Percentiles rank a stretch among this genome's conserved stretches.
phyloP scores from a whole-genome alignment of 1,140 invertebrate species.

The Hylaeus anthracinus region DNA sequence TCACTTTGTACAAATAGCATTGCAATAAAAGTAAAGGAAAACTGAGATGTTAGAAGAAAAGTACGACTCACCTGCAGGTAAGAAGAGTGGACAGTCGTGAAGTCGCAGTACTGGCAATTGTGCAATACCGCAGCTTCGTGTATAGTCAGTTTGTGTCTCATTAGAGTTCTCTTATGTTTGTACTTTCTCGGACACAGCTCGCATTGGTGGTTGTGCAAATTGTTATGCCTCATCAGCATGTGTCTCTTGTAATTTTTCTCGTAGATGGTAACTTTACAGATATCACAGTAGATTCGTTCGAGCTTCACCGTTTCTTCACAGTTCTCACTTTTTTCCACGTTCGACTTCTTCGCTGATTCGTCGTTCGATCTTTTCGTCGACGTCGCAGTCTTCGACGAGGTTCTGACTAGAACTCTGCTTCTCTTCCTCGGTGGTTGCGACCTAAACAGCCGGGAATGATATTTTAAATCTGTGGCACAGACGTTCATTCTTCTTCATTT shows the following conservation, averaged over 20 bases:
- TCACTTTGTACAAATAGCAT: too few relatives aligned
- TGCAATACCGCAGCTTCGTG: conserved; percentile 1
- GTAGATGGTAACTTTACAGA: conserved; percentile 2
- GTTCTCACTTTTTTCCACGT: background rate
- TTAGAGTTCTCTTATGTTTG: conserved; percentile 14
- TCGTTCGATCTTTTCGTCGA: background rate
- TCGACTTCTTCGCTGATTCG: background rate
- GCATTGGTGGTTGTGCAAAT: background rate
- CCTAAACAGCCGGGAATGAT: conserved; percentile 29
- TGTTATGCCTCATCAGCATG: conserved; percentile 3
- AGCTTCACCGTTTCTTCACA: background rate
- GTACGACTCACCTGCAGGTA: conserved; percentile 53
- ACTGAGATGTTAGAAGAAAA: background rate
- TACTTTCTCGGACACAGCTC: conserved; percentile 11
- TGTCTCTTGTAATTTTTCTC: conserved; percentile 9
- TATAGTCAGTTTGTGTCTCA: background rate
- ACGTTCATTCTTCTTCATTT: background rate
- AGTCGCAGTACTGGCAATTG: conserved; percentile 27
- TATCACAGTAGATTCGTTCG: background rate
- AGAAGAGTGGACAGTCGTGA: conserved; percentile 17
- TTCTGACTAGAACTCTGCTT: background rate
- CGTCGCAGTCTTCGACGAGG: background rate
- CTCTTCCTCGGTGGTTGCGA: background rate
- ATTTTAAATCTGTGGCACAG: background rate
- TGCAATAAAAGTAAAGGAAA: background rate